These are phyloP conservation scores for Onychomys leucogaster DNA, from an alignment of 2,797 vertebrate species.

Conservation along the genomic window DNA sequence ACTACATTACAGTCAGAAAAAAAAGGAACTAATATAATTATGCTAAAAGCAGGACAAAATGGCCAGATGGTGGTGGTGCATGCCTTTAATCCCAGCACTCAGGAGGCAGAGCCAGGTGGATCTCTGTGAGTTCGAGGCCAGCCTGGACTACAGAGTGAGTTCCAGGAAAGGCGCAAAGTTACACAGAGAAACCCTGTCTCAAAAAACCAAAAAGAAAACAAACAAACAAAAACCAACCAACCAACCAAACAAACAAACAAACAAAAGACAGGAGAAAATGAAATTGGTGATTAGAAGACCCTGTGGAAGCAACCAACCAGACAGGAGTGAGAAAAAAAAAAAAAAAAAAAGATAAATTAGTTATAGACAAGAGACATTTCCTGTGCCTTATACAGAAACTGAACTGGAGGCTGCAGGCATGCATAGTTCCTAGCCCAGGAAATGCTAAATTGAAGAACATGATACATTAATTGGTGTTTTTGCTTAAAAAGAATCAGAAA, in stretches of 20 bases:
- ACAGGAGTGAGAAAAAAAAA: background rate
- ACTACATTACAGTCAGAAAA: background rate
- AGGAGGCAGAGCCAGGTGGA: too few species aligned
- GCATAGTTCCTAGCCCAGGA: background rate
- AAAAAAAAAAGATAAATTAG: background rate
- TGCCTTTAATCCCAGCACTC: too few species aligned
- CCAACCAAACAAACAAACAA: too few species aligned
- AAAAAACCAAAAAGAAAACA: too few species aligned
- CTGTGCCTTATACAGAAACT: background rate
- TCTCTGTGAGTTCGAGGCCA: too few species aligned
- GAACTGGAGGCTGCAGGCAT: background rate
- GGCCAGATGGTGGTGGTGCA: too few species aligned
- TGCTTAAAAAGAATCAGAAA: background rate
- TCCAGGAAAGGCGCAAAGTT: too few species aligned
- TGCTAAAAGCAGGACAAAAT: background rate
- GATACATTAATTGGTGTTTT: background rate
- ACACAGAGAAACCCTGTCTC: too few species aligned
- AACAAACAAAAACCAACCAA: too few species aligned
- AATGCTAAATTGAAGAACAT: background rate
- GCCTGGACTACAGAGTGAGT: too few species aligned
- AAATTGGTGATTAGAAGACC: background rate
- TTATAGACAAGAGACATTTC: background rate
- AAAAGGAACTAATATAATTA: background rate
- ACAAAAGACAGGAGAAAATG: constrained; percentile 2
- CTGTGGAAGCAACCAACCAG: background rate